phyloP scores from a whole-genome alignment of 2,888 invertebrate genomes.

The Troides helena region DNA sequence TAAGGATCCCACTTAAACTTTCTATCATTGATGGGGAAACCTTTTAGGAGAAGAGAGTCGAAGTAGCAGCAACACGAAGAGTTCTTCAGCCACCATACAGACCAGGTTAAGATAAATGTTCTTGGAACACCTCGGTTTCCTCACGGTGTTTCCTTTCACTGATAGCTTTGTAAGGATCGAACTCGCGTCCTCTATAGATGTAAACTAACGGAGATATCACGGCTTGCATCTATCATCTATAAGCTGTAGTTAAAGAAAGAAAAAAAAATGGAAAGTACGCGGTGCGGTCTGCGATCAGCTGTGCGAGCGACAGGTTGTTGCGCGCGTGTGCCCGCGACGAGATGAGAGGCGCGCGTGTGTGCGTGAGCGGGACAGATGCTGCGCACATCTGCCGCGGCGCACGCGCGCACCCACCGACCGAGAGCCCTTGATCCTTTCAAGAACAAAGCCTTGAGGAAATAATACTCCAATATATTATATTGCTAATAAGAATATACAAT shows the following conservation, averaged over 20 bases:
- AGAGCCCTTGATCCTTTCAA: conserved; percentile 51
- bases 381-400: conserved; percentile 70
- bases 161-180: no score
- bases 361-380: conserved; percentile 63
- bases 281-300: conserved; percentile 68
- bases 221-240: background rate
- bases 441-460: background rate
- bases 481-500: background rate
- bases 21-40: no score
- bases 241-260: conserved; percentile 42
- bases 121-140: no score
- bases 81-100: no score
- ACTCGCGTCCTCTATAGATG: no score
- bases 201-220: no score
- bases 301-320: conserved; percentile 57
- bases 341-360: conserved; percentile 39
- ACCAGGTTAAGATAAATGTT: no score
- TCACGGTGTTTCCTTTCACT: no score
- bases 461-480: background rate
- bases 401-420: conserved; percentile 43
- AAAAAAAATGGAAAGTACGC: conserved; percentile 38
- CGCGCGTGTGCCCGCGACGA: conserved; percentile 46
- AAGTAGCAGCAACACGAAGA: no score
- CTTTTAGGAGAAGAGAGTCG: no score
- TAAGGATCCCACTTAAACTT: no score